Percentiles rank a stretch among this genome's conserved stretches.
phyloP scores from a whole-genome alignment of 2,888 invertebrate genomes.

The Microplitis manilae region DNA sequence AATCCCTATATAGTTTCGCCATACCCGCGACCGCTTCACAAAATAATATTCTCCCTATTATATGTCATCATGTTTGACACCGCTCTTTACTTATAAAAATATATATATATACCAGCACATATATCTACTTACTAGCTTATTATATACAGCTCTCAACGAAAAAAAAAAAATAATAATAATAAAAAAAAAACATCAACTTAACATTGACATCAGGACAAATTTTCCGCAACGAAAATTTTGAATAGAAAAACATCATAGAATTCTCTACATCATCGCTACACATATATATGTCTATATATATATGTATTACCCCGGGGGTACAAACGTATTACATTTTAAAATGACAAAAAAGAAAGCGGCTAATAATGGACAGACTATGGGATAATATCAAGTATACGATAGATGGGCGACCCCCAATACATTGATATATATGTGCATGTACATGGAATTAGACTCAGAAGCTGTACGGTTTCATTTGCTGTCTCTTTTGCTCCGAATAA shows the following conservation, averaged over 20 bases:
- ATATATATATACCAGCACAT: conserved; percentile 16
- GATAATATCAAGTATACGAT: conserved; percentile 57
- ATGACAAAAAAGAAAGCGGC: conserved; percentile 63
- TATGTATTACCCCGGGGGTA: conserved; percentile 55
- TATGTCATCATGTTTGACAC: conserved; percentile 42
- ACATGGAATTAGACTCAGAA: conserved; percentile 30
- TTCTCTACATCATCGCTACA: conserved; percentile 44
- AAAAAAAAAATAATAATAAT: background rate
- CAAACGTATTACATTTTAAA: conserved; percentile 69
- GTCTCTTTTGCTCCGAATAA: conserved; percentile 30
- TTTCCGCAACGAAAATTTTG: conserved; percentile 69
- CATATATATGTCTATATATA: conserved; percentile 39
- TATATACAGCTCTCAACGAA: background rate
- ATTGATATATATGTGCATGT: background rate
- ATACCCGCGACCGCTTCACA: background rate
- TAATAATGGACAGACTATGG: conserved; percentile 66
- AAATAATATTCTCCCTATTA: conserved; percentile 27
- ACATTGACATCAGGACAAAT: conserved; percentile 67
- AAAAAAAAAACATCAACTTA: too few species aligned
- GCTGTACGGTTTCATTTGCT: conserved; percentile 26
- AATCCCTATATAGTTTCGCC: conserved; percentile 15
- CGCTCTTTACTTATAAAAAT: conserved; percentile 6
- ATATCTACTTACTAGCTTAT: too few species aligned
- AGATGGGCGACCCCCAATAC: conserved; percentile 55
- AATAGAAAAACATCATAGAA: conserved; percentile 62